Evolutionary conservation across 1,140 invertebrate species (phyloP).

Genomic region (Dendroctonus ponderosae): DNA sequence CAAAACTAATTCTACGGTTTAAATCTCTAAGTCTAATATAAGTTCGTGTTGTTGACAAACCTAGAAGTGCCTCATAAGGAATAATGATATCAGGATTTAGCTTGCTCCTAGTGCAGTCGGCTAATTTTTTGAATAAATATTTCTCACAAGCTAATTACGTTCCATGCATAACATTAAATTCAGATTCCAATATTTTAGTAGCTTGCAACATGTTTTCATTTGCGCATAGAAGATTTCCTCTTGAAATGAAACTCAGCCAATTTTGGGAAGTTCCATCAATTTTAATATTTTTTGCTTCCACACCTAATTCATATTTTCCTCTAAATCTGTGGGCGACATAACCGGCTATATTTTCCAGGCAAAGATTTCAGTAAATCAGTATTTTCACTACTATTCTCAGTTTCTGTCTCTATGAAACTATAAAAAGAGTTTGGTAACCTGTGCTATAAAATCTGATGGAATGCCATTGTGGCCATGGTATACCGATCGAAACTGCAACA

Average conservation of each 20-base stretch:
- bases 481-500: no score
- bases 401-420: no score
- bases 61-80: background rate
- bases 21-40: slow-evolving; percentile 1
- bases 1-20: slow-evolving; percentile 4
- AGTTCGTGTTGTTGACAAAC: background rate
- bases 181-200: slow-evolving; percentile 2
- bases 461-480: no score
- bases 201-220: slow-evolving; percentile 1
- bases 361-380: no score
- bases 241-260: slow-evolving; percentile 5
- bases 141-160: background rate
- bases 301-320: slow-evolving; percentile 8
- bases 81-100: background rate
- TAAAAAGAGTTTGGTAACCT: no score
- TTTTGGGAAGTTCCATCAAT: background rate
- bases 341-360: slow-evolving; percentile 1
- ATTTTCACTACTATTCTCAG: no score
- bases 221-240: slow-evolving; percentile 2
- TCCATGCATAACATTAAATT: slow-evolving; percentile 8
- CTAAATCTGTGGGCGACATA: slow-evolving; percentile 2
- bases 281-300: slow-evolving; percentile 1
- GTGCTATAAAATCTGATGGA: no score
- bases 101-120: background rate
- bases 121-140: background rate